These are phyloP conservation scores for Hestina assimilis DNA, from an alignment of 1,140 invertebrate species.

Conservation along the genomic window DNA sequence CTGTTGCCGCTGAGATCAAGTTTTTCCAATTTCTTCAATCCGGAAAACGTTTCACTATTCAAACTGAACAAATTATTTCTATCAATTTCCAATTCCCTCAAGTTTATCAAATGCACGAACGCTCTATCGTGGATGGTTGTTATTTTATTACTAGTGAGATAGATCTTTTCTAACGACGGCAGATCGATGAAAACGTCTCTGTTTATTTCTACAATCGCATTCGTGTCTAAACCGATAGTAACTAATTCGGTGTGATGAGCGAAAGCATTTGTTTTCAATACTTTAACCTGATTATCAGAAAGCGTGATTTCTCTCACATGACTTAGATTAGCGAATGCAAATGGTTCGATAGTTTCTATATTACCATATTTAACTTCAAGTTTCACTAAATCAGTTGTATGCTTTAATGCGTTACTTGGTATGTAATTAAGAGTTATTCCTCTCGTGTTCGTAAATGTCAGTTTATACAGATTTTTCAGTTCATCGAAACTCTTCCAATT, in stretches of 20 bases:
- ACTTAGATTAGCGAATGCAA: constrained; percentile 84
- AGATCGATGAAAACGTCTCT: constrained; percentile 85
- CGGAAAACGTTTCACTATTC: constrained; percentile 84
- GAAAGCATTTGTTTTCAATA: constrained; percentile 82
- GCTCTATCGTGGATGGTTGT: constrained; percentile 85
- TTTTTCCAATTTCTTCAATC: constrained; percentile 81
- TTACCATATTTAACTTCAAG: constrained; percentile 85
- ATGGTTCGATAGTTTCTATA: constrained; percentile 81
- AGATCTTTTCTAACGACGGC: constrained; percentile 82
- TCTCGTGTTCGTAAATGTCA: constrained; percentile 82
- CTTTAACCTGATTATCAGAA: constrained; percentile 82
- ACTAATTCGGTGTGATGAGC: constrained; percentile 81
- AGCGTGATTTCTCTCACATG: constrained; percentile 83
- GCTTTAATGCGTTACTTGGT: constrained; percentile 82
- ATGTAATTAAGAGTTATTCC: constrained; percentile 82
- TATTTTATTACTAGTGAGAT: constrained; percentile 85
- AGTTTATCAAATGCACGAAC: constrained; percentile 81
- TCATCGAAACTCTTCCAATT: constrained; percentile 83
- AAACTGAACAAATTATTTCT: constrained; percentile 84
- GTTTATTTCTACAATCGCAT: constrained; percentile 84
- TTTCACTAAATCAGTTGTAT: constrained; percentile 80
- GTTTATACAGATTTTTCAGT: constrained; percentile 81
- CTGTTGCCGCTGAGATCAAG: constrained; percentile 84
- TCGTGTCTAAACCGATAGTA: constrained; percentile 83
- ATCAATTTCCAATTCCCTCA: constrained; percentile 84